A percentile compares a stretch with the other conserved stretches of the same genome.
phyloP scores from a whole-genome alignment of 2,888 invertebrate genomes.

The Lepeophtheirus nordmannii region DNA sequence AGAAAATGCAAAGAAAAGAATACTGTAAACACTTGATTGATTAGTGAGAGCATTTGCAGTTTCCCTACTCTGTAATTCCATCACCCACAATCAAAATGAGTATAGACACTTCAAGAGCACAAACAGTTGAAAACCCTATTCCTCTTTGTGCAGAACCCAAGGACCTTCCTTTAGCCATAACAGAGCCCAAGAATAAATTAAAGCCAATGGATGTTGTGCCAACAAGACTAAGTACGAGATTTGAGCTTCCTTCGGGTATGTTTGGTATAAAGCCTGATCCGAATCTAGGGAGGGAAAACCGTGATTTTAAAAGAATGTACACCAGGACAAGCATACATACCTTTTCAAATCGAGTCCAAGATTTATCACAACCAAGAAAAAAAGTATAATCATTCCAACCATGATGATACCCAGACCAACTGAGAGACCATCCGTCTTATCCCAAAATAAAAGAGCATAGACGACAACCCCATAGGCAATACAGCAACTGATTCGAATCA shows the following conservation, averaged over 20 bases:
- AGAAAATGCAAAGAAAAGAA: background rate
- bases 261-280: constrained; percentile 7
- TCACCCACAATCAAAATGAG: constrained; percentile 22
- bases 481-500: constrained; percentile 18
- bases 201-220: constrained; percentile 24
- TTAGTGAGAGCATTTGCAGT: too few species aligned
- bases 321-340: background rate
- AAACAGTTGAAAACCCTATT: constrained; percentile 18
- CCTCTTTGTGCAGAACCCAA: constrained; percentile 16
- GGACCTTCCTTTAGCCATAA: constrained; percentile 15
- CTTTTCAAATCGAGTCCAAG: constrained; percentile 5
- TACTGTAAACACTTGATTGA: too few species aligned
- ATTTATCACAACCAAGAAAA: constrained; percentile 17
- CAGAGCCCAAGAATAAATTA: constrained; percentile 19
- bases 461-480: constrained; percentile 18
- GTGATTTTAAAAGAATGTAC: background rate
- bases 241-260: constrained; percentile 7
- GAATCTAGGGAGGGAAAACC: background rate
- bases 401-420: constrained; percentile 16
- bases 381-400: constrained; percentile 19
- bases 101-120: constrained; percentile 16
- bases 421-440: constrained; percentile 13
- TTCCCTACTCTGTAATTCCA: constrained; percentile 14
- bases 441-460: constrained; percentile 13
- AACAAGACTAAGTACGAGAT: constrained; percentile 19